Evolutionary conservation across 53 echinoderm and acorn worm species (phyloP).

Genomic region (Astropecten irregularis): DNA sequence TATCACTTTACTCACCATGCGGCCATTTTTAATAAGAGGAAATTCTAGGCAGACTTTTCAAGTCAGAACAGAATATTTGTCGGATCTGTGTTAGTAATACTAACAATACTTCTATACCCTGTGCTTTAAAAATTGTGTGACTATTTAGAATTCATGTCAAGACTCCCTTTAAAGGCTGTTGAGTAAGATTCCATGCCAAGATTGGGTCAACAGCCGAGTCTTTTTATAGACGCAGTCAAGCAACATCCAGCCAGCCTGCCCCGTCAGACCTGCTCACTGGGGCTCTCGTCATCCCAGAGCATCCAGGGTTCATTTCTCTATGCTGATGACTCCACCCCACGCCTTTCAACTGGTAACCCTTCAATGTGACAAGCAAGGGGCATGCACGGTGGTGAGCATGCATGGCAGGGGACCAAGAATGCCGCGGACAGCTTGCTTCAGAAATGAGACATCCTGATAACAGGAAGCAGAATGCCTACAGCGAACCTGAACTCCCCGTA

Average conservation of each 20-base stretch:
- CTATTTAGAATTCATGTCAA: too few species aligned
- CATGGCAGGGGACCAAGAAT: constrained; percentile 3
- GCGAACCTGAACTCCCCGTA: constrained; percentile 22
- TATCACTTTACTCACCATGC: neutral
- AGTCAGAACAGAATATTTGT: neutral
- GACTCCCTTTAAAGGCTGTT: constrained; percentile 11
- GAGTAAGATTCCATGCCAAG: constrained; percentile 47
- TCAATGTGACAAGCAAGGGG: too few species aligned
- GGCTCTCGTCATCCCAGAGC: constrained; percentile 7
- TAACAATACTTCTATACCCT: too few species aligned
- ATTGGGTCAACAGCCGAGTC: constrained; percentile 22
- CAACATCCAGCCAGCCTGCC: constrained; percentile 15
- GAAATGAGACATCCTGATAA: constrained; percentile 42
- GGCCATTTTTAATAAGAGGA: neutral
- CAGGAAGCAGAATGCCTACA: constrained; percentile 34
- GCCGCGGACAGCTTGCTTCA: neutral
- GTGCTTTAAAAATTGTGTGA: too few species aligned
- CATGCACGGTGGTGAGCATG: neutral
- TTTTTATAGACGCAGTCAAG: constrained; percentile 43
- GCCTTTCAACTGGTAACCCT: constrained; percentile 1
- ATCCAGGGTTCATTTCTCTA: constrained; percentile 44
- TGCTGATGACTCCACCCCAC: constrained; percentile 27
- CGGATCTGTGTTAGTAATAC: too few species aligned
- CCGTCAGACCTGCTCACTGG: constrained; percentile 1
- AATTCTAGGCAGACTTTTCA: neutral